Evolutionary conservation across 2,888 invertebrate genomes (phyloP), one percentile per base, ranked within the genome.

Genomic region (Tridacna crocea): DNA sequence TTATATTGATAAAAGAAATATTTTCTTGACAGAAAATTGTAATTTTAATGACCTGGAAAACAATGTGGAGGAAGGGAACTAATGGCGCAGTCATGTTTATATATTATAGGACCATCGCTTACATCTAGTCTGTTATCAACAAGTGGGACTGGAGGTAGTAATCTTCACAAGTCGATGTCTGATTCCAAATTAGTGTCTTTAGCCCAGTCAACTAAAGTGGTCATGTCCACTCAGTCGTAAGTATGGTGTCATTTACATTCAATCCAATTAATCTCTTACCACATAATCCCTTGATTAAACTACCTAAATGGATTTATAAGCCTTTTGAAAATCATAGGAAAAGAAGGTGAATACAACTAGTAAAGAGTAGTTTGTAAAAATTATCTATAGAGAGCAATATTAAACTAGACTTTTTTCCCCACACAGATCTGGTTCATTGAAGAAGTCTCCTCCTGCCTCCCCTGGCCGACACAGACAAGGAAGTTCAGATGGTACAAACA

Each of bases 381-480:
- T 36, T 36, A 8, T 36, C 36, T 36, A 36, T 8, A 36, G 8
- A 36, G 36, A 36, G 36, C 8, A 36, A 36, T 36, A 36, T 2
- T 36, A 36, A 4, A 36, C 36, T 36, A 8, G 36, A 36, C 8
- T 36, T 36, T 36, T 36, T 36, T 36, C 8, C 36, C 36, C 36
- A 36, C 2, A 4, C 60, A 79, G 73, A 15, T 79, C 75, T n/a
- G 65, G 72, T n/a, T 48, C 68, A 0, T 24, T 75, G 17, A 79
- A 82, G 77, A 89, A 90, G 70, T 88, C 91, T 58, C 91, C 90
- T 0, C 87, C 90, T 60, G 66, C 82, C 19, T 88, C 90, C 10
- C 89, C 91, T 26, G 87, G 89, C 17, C 80, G 79, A 22, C 84
- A 86, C 46, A 88, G 87, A 46, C 84, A 90, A 61, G 61, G 70